Conservation (phyloP, 2,113 vertebrate genomes). For the Alligator mississippiensis region DNA sequence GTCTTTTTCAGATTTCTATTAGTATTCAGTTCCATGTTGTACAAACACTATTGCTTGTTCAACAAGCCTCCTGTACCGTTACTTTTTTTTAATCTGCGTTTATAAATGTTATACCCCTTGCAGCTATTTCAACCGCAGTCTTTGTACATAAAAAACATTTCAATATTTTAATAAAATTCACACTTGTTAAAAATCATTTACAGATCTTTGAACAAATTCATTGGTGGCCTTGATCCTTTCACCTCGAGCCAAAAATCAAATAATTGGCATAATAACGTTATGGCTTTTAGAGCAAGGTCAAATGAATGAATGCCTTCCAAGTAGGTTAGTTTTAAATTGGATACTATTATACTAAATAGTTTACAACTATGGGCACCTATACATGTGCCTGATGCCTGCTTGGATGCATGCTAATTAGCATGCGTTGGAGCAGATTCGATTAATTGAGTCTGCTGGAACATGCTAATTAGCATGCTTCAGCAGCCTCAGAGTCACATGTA, state of each 20-base stretch:
- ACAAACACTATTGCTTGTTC: neutral
- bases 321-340: conserved; percentile 20
- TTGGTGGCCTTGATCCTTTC: conserved; percentile 44
- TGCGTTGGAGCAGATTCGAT: too few relatives aligned
- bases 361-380: too few relatives aligned
- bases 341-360: neutral
- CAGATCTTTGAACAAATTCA: conserved; percentile 21
- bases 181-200: conserved; percentile 6
- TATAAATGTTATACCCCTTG: conserved; percentile 9
- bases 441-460: too few relatives aligned
- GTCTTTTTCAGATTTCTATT: neutral
- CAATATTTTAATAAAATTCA: conserved; percentile 49
- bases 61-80: neutral
- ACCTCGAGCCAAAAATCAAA: conserved; percentile 47
- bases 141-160: conserved; percentile 7
- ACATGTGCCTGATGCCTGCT: too few relatives aligned
- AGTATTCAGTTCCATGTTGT: neutral
- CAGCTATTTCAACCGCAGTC: conserved; percentile 38
- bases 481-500: too few relatives aligned
- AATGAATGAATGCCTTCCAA: conserved; percentile 59
- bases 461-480: too few relatives aligned
- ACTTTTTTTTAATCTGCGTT: conserved; percentile 3
- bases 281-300: conserved; percentile 41
- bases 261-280: conserved; percentile 65
- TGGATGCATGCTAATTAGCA: too few relatives aligned